Conservation (phyloP, 2,797 vertebrate species). For the Sebastes itinus region DNA sequence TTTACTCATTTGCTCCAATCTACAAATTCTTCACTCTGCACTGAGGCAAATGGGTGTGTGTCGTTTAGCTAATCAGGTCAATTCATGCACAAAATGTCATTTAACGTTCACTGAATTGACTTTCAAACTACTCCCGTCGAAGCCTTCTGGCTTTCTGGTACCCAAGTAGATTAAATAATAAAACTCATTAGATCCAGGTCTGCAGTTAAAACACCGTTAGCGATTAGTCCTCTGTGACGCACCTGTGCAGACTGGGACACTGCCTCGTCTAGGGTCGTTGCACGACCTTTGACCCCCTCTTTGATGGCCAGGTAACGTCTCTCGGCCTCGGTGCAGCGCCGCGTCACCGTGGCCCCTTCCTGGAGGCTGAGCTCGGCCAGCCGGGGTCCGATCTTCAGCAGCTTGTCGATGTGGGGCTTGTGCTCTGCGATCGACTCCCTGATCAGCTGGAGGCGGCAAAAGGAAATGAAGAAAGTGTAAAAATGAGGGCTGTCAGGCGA, state of each 20-base stretch:
- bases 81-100: neutral
- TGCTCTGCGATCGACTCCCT: conserved; percentile 97
- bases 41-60: neutral
- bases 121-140: neutral
- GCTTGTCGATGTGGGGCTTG: conserved; percentile 98
- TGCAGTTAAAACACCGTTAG: neutral
- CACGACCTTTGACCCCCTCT: conserved; percentile 92
- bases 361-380: conserved; percentile 91
- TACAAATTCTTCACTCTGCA: neutral
- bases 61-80: neutral
- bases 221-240: neutral
- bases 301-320: conserved; percentile 90
- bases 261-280: conserved; percentile 90
- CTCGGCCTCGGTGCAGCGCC: conserved; percentile 87
- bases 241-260: conserved; percentile 97
- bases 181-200: neutral
- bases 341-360: conserved; percentile 88
- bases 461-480: too few relatives aligned
- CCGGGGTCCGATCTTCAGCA: conserved; percentile 97
- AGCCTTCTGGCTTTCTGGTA: neutral
- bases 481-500: too few relatives aligned
- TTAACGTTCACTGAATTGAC: neutral
- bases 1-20: neutral
- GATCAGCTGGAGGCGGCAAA: conserved; percentile 83
- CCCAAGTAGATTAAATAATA: neutral